Conservation (phyloP, 2,888 invertebrate species). For the Leptopilina drosophilae region DNA sequence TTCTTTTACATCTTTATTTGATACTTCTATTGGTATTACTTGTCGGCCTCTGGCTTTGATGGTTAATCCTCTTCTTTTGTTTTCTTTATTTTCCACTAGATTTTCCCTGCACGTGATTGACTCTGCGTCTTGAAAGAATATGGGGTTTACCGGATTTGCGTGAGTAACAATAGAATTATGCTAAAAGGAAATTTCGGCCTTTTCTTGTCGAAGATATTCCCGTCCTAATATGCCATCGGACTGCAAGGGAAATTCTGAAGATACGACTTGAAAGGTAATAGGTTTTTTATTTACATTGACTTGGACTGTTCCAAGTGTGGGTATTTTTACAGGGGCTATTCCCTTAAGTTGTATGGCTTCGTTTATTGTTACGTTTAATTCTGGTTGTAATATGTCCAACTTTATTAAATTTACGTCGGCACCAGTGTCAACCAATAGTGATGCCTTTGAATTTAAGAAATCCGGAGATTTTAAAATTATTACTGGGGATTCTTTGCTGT, state of each 20-base stretch:
- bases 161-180: neutral
- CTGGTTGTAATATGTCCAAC: neutral
- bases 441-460: too few species aligned
- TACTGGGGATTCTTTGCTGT: too few species aligned
- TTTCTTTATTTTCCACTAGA: too few species aligned
- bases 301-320: neutral
- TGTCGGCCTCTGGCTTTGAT: neutral
- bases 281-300: too few species aligned
- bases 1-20: neutral
- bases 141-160: neutral
- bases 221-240: too few species aligned
- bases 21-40: neutral
- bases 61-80: too few species aligned
- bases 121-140: neutral
- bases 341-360: neutral
- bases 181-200: neutral
- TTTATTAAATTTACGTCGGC: neutral
- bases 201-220: neutral
- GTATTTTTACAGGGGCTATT: neutral
- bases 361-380: neutral
- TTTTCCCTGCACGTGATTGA: neutral
- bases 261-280: too few species aligned
- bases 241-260: too few species aligned
- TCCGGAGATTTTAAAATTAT: too few species aligned
- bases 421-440: too few species aligned